Base-by-base conservation (phyloP, 2,888 invertebrate species). In the Cosmia pyralina region DNA sequence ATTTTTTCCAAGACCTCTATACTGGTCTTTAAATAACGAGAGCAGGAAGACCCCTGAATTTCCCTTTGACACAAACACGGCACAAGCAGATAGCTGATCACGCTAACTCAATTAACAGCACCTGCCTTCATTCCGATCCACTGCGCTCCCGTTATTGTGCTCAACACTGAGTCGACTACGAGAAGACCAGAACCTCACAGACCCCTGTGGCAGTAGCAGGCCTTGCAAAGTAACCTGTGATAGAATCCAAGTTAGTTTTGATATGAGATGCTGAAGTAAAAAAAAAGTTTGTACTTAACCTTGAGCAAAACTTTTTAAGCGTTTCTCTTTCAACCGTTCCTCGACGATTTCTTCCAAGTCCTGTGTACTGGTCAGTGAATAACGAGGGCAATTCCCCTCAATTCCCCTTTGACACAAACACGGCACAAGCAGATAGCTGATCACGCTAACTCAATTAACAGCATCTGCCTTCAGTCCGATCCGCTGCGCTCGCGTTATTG, bases 21-120 rank as follows among this genome's bases (percentile, higher is more conserved):
- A n/a, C 1, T 22, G 19, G 19, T 19, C 52, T 53, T 1, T 46
- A n/a, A 19, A 41, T 8, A 17, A n/a, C 5, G 44, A 28, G 19
- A 28, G 7, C 15, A 34, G 11, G 46, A 28, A 28, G 41, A 19
- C 34, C 1, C 34, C 38, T 69, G 44, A 68, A 68, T 52, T 46
- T 53, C 55, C 58, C 46, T 55, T 57, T 55, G 84, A 62, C 58
- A 65, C 41, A 65, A 77, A 70, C 59, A 73, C 41, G 74, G 79
- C 69, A 72, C 72, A 82, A 79, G 81, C 75, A 77, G 77, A 76
- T 73, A 87, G 83, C 83, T 87, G 88, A 89, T 89, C 85, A 85
- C 86, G 83, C 80, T 86, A 89, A 91, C 92, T 93, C 93, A 93
- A 93, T 94, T 93, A 94, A 89, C 90, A 88, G 90, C 91, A 92